Evolutionary conservation across 2,113 vertebrate genomes (phyloP).

Genomic region (Girardinichthys multiradiatus): DNA sequence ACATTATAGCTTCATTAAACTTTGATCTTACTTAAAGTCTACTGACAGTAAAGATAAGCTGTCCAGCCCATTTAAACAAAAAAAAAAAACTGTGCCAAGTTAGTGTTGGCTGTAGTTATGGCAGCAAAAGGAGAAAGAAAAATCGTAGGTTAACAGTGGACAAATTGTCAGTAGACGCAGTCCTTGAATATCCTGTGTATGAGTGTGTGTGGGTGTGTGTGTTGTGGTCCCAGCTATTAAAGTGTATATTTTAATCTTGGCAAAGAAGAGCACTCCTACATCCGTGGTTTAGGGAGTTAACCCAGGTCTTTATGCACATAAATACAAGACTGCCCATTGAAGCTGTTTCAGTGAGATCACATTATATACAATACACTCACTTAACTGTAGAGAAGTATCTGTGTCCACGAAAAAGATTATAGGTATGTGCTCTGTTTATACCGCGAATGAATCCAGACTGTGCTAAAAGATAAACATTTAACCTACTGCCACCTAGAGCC

Average conservation of each 20-base stretch:
- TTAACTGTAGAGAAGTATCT: background rate
- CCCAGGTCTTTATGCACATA: slow-evolving; percentile 40
- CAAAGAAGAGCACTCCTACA: slow-evolving; percentile 14
- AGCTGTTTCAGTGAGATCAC: background rate
- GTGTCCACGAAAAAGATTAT: background rate
- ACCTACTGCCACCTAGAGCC: slow-evolving; percentile 26
- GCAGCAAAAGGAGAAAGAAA: background rate
- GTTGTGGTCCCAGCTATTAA: background rate
- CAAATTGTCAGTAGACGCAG: slow-evolving; percentile 7
- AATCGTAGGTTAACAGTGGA: background rate
- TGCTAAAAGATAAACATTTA: no score
- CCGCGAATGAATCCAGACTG: background rate
- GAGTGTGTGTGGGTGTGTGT: slow-evolving; percentile 24
- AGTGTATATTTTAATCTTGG: background rate
- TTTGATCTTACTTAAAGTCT: background rate
- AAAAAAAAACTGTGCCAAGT: background rate
- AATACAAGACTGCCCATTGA: slow-evolving; percentile 4
- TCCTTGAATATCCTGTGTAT: background rate
- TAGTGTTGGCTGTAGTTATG: background rate
- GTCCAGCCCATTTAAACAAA: slow-evolving; percentile 13
- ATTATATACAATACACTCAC: background rate
- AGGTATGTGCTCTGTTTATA: background rate
- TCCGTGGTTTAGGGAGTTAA: slow-evolving; percentile 4
- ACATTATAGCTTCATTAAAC: background rate
- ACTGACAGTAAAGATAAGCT: background rate